Percentiles rank a stretch among this genome's conserved stretches.
Conservation (phyloP, 1,140 invertebrate genomes). For the Brachionus angularis region DNA sequence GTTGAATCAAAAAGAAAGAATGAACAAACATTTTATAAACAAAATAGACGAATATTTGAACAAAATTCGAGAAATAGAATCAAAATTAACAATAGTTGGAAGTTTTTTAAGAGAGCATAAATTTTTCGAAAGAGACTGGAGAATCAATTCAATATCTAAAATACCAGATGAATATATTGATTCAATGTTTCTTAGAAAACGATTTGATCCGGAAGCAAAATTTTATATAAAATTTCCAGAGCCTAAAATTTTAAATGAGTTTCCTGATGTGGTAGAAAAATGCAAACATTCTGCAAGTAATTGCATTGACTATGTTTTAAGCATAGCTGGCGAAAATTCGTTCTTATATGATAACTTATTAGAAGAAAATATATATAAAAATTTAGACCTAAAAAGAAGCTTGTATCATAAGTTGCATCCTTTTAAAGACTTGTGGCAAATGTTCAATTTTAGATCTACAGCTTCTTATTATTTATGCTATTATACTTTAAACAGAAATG, state of each 20-base stretch:
- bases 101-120: neutral
- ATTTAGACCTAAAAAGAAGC: neutral
- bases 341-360: neutral
- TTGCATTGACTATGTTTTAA: neutral
- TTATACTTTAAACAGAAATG: conserved; percentile 9
- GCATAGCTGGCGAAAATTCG: neutral
- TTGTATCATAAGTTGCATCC: neutral
- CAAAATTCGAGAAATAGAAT: too few relatives aligned
- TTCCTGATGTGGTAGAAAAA: neutral
- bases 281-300: neutral
- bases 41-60: neutral
- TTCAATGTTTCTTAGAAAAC: neutral
- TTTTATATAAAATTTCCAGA: conserved; percentile 1
- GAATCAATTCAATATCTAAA: neutral
- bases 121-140: conserved; percentile 1
- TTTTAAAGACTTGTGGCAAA: neutral
- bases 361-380: neutral
- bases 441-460: conserved; percentile 20
- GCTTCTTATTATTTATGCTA: conserved; percentile 23
- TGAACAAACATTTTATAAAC: neutral
- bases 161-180: neutral
- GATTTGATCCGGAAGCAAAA: neutral
- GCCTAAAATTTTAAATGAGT: neutral
- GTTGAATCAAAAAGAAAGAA: neutral
- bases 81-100: neutral